Evolutionary conservation across 2,888 invertebrate genomes (phyloP).

Genomic region (Pristionchus arcanus): DNA sequence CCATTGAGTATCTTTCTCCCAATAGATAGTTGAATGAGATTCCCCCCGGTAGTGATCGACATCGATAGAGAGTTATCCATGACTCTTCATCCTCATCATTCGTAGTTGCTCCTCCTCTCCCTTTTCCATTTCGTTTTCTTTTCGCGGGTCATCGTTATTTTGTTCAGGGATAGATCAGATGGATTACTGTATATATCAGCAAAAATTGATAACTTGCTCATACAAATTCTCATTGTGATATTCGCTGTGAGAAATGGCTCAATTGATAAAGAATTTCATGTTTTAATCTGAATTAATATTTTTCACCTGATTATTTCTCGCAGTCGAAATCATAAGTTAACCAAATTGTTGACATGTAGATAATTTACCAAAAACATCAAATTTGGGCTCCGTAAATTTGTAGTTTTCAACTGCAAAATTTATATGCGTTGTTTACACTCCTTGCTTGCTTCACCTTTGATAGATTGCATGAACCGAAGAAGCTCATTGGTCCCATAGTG

Average conservation of each 20-base stretch:
- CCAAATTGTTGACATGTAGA: background rate
- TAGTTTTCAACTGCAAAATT: background rate
- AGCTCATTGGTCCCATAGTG: background rate
- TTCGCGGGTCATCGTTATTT: conserved; percentile 8
- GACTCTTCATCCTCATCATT: background rate
- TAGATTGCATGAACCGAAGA: background rate
- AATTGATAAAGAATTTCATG: conserved; percentile 5
- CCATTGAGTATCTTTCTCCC: background rate
- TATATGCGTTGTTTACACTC: background rate
- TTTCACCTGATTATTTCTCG: background rate
- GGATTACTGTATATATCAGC: conserved; percentile 51
- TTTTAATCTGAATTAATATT: background rate
- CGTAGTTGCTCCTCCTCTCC: background rate
- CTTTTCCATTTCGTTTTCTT: background rate
- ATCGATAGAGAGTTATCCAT: conserved; percentile 33
- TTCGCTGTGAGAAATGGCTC: conserved; percentile 29
- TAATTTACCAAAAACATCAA: background rate
- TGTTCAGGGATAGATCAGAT: conserved; percentile 48
- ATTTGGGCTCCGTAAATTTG: too few species aligned
- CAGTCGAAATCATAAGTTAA: background rate
- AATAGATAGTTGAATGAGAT: conserved; percentile 8
- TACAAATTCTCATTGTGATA: conserved; percentile 19
- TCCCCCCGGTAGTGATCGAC: conserved; percentile 7
- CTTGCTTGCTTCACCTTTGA: background rate
- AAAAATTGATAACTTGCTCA: conserved; percentile 31